These are phyloP conservation scores for Oryzias melastigma DNA, from an alignment of 2,113 vertebrate species.

Conservation along the genomic window DNA sequence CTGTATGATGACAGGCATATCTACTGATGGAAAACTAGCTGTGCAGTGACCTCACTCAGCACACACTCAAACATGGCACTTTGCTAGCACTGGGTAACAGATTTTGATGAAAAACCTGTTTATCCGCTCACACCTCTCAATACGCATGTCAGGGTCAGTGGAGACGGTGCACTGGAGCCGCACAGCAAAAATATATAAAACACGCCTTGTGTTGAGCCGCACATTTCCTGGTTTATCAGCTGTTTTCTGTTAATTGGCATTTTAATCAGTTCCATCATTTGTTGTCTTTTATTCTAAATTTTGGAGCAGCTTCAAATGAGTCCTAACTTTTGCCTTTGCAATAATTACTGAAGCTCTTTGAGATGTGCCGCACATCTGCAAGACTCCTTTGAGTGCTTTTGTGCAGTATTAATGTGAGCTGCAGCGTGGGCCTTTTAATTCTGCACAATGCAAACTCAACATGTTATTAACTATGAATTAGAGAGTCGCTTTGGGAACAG, in stretches of 20 bases:
- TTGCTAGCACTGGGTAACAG: slow-evolving; percentile 9
- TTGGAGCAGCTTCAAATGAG: slow-evolving; percentile 30
- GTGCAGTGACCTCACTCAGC: slow-evolving; percentile 21
- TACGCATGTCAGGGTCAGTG: slow-evolving; percentile 24
- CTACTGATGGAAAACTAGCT: slow-evolving; percentile 55
- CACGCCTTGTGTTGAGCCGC: too few species aligned
- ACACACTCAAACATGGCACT: slow-evolving; percentile 32
- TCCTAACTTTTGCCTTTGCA: slow-evolving; percentile 43
- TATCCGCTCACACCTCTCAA: slow-evolving; percentile 4
- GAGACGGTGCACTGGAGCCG: slow-evolving; percentile 4
- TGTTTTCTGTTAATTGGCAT: neutral
- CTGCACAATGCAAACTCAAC: slow-evolving; percentile 56
- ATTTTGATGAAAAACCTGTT: slow-evolving; percentile 12
- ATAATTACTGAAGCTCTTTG: slow-evolving; percentile 27
- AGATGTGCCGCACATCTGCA: slow-evolving; percentile 37
- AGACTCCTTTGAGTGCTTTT: slow-evolving; percentile 45
- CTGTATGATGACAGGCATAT: slow-evolving; percentile 52
- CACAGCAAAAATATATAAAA: neutral
- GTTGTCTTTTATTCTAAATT: slow-evolving; percentile 13
- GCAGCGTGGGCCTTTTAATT: slow-evolving; percentile 50
- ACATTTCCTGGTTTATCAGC: neutral
- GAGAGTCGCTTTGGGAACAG: slow-evolving; percentile 31
- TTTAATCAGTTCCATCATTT: slow-evolving; percentile 6
- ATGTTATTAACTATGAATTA: slow-evolving; percentile 64
- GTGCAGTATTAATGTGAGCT: slow-evolving; percentile 45